These are phyloP conservation scores for Hirtodrosophila duncani DNA, from an alignment of 2,888 invertebrate genomes.

Conservation along the genomic window DNA sequence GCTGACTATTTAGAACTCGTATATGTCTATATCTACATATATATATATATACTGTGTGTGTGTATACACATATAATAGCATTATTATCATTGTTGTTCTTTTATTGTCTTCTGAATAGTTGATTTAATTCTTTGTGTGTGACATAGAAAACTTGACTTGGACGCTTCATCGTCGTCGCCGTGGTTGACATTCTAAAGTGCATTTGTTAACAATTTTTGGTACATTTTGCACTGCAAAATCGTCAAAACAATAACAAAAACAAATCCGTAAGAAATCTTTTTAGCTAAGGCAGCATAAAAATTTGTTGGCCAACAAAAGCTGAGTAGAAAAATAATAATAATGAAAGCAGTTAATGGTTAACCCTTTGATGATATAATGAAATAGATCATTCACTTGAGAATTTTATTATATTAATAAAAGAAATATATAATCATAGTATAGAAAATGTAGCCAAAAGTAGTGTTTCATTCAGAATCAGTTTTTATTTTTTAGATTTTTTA, in stretches of 20 bases:
- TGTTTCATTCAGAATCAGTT: no score
- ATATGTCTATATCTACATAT: conserved; percentile 24
- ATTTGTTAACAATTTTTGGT: conserved; percentile 69
- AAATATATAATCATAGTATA: no score
- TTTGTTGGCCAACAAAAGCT: no score
- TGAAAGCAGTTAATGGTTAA: no score
- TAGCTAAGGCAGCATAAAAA: conserved; percentile 13
- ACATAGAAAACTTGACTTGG: conserved; percentile 52
- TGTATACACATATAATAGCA: conserved; percentile 2
- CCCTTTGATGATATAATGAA: no score
- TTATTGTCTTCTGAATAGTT: conserved; percentile 36
- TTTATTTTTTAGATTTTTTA: no score
- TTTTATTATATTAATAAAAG: conserved; percentile 5
- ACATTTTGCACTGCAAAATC: conserved; percentile 46
- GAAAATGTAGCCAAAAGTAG: no score
- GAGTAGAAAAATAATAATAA: no score
- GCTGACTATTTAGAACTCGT: conserved; percentile 8
- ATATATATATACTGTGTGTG: conserved; percentile 20
- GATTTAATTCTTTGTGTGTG: conserved; percentile 38
- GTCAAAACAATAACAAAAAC: conserved; percentile 11
- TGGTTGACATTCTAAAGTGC: conserved; percentile 69
- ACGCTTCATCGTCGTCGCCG: conserved; percentile 48
- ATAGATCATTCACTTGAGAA: conserved; percentile 6
- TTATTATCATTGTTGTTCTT: conserved; percentile 9
- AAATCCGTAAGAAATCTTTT: conserved; percentile 33